Evolutionary conservation across 2,113 vertebrate species (phyloP).

Genomic region (Suricata suricatta): DNA sequence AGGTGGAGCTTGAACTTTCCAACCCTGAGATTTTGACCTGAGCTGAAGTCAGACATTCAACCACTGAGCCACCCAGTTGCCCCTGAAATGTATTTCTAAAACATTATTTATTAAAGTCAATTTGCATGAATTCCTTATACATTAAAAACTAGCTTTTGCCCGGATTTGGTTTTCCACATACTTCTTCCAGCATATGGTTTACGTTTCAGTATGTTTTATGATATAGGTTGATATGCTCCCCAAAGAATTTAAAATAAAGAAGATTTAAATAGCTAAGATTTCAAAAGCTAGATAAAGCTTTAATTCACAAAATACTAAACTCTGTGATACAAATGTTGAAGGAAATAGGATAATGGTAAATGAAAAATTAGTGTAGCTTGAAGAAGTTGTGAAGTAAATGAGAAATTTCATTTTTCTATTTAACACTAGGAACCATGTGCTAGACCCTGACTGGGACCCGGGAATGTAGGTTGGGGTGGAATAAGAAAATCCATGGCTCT

Average conservation of each 20-base stretch:
- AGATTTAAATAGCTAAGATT: background rate
- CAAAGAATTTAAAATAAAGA: background rate
- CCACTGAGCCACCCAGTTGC: too few species aligned
- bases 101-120: background rate
- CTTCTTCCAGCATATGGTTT: background rate
- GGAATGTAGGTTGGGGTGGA: background rate
- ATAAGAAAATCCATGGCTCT: background rate
- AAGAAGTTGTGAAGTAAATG: background rate
- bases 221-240: background rate
- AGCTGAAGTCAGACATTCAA: too few species aligned
- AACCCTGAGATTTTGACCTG: too few species aligned
- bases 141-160: background rate
- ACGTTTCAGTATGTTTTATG: background rate
- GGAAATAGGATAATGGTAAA: background rate
- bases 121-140: background rate
- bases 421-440: background rate
- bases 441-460: background rate
- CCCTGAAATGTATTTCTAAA: background rate
- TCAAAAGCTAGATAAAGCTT: background rate
- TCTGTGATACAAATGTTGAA: background rate
- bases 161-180: background rate
- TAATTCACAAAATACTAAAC: background rate
- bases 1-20: too few species aligned
- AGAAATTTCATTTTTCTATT: background rate
- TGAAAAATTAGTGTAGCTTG: background rate